Base-by-base conservation (phyloP, 2,113 vertebrate genomes). In the Melanocharis versteri region DNA sequence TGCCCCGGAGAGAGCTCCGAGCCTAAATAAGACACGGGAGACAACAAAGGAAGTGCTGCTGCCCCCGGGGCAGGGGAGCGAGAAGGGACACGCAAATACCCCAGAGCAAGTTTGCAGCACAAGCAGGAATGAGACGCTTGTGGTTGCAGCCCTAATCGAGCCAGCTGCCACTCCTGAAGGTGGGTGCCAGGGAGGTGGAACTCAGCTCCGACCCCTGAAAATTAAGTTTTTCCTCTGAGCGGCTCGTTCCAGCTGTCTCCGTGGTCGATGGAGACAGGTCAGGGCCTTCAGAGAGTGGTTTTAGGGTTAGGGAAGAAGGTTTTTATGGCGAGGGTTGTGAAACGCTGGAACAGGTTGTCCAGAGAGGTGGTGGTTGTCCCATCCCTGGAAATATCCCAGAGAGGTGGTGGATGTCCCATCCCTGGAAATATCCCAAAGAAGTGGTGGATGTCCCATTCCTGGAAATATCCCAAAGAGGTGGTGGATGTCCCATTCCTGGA, bases 1-100 rank as follows among this genome's bases (percentile, higher is more conserved):
- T 83, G 89, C 76, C 83, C 83, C 42, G 4, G 27, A 93, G 75
- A 88, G 75, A 85, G 33, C 62, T 82, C 14, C 1, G 2, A 8
- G 35, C 7, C 78, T 56, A 57, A 87, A 80, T 53, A 8, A 92
- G 72, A 40, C 80, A 78, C 53, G 9, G 51, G 40, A 85, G 54
- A 95, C 95, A 96, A 85, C 66, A 94, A 94, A 96, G 60, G 75
- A 93, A 28, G 8, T 78, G 93, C 48, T 83, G 12, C 11, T 83
- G 90, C 71, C 87, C 48, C 27, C 5, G 13, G 92, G 87, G 58
- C 62, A 73, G 92, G 47, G 60, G 92, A 33, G 64, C 78, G 0
- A 88, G 96, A 94, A 91, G 84, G 82, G 91, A 56, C 95, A 86
- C 3, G 87, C 23, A 93, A n/a, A 75, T n/a, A 31, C 17, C 94